Percentiles rank a stretch among this genome's conserved stretches.
Evolutionary conservation across 2,797 vertebrate genomes (phyloP).

Genomic region (Pagetopsis macropterus): DNA sequence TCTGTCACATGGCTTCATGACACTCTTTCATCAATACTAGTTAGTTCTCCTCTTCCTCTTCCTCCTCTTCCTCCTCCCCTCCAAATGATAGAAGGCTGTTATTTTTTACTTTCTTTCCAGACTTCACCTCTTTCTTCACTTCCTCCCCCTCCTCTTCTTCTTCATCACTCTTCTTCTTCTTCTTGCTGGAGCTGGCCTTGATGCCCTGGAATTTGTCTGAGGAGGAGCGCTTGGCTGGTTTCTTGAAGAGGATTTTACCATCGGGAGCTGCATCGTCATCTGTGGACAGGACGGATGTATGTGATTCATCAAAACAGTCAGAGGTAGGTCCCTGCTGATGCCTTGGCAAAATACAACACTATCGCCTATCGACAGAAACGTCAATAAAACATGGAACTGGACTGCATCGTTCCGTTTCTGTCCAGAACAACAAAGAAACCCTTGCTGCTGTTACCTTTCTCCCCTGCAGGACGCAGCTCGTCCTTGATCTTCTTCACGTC

Average conservation of each 20-base stretch:
- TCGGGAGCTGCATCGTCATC: constrained; percentile 84
- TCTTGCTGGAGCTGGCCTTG: constrained; percentile 93
- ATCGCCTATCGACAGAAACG: too few species aligned
- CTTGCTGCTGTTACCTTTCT: constrained; percentile 68
- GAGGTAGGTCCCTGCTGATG: background rate
- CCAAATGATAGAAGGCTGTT: constrained; percentile 95
- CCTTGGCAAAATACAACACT: background rate
- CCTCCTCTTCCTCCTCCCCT: constrained; percentile 91
- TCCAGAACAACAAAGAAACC: too few species aligned
- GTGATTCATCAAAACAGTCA: background rate
- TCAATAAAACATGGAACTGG: background rate
- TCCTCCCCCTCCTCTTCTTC: constrained; percentile 64
- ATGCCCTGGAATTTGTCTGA: constrained; percentile 88
- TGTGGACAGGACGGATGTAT: constrained; percentile 48
- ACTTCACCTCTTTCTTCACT: constrained; percentile 75
- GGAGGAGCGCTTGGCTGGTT: constrained; percentile 91
- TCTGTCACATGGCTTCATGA: background rate
- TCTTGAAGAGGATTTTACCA: constrained; percentile 95
- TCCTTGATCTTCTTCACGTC: constrained; percentile 90
- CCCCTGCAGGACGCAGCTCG: constrained; percentile 61
- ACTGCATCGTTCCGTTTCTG: too few species aligned
- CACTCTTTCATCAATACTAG: constrained; percentile 13
- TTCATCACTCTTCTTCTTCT: constrained; percentile 84
- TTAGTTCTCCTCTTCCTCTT: constrained; percentile 88
- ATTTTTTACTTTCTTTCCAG: constrained; percentile 91